A percentile compares a stretch with the other conserved stretches of the same genome.
Conservation (phyloP, 37 sponge, comb jelly and placozoan species). For the Corticium candelabrum region DNA sequence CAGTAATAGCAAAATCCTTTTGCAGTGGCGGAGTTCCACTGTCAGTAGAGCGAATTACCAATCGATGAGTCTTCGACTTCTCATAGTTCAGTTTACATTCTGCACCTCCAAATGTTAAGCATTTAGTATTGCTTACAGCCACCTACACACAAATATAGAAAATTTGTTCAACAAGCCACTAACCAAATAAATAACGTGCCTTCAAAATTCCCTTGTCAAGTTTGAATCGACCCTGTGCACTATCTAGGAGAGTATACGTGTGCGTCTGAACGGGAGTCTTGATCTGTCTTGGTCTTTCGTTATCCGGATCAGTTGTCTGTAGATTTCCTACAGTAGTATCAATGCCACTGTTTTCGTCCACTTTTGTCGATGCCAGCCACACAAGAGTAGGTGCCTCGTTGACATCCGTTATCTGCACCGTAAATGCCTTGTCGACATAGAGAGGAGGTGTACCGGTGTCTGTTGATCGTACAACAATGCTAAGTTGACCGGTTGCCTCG, state of each 20-base stretch:
- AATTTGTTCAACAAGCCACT: background rate
- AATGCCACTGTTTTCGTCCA: background rate
- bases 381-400: constrained; percentile 6
- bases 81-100: background rate
- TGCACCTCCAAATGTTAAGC: background rate
- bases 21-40: constrained; percentile 2
- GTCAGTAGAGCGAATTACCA: background rate
- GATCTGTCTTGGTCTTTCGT: too few species aligned
- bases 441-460: constrained; percentile 5
- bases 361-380: background rate
- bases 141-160: background rate
- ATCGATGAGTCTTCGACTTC: background rate
- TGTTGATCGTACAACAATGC: background rate
- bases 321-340: background rate
- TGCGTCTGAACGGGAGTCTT: background rate
- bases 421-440: constrained; percentile 2
- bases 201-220: background rate
- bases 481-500: background rate
- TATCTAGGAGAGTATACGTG: constrained; percentile 2
- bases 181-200: background rate
- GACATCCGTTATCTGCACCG: constrained; percentile 1
- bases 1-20: background rate
- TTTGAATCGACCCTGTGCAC: constrained; percentile 10
- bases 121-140: background rate
- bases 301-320: constrained; percentile 5